Evolutionary conservation across 2,888 invertebrate species (phyloP).

Genomic region (Stenotaenia linearis): DNA sequence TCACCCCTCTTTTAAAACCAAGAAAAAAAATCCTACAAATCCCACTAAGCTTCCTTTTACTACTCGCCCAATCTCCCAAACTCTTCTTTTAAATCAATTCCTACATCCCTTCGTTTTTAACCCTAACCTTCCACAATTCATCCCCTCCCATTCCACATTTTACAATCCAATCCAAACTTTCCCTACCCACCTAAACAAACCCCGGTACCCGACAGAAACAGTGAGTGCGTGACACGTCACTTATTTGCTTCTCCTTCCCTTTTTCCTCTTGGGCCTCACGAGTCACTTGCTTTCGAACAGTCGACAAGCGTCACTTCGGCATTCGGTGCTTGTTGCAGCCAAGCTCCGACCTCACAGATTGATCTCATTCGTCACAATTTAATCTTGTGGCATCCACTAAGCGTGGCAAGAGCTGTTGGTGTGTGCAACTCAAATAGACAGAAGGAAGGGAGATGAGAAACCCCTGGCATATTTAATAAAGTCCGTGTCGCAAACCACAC

Average conservation of each 20-base stretch:
- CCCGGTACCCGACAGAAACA: neutral
- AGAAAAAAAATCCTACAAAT: neutral
- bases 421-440: slow-evolving; percentile 9
- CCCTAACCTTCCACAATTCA: neutral
- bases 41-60: neutral
- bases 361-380: slow-evolving; percentile 9
- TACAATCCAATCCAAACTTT: neutral
- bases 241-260: neutral
- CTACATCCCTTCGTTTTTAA: neutral
- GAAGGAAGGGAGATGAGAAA: neutral
- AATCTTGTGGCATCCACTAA: slow-evolving; percentile 5
- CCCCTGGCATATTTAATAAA: slow-evolving; percentile 9
- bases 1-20: neutral
- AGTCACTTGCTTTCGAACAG: neutral
- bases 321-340: neutral
- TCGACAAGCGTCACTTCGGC: neutral
- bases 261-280: neutral
- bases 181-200: neutral
- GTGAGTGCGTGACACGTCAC: neutral
- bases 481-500: slow-evolving; percentile 4
- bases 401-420: neutral
- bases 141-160: neutral
- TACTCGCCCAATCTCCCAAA: neutral
- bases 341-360: neutral
- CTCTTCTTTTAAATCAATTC: neutral